Conservation (phyloP, 2,888 invertebrate species). For the Spilosoma lubricipeda region DNA sequence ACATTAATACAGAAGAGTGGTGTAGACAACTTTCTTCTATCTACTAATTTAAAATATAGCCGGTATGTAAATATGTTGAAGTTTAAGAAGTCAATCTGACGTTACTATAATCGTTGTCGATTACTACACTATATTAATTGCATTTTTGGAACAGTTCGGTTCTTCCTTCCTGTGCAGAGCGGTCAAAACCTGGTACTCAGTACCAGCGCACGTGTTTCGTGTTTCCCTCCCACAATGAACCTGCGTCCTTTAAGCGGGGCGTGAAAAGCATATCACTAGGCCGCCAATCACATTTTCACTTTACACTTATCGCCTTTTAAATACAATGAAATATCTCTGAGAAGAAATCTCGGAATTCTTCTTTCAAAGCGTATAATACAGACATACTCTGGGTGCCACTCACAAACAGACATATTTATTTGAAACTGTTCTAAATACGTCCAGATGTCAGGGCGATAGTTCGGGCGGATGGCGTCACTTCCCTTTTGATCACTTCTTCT, state of each 20-base stretch:
- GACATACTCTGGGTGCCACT: background rate
- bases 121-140: background rate
- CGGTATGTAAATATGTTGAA: background rate
- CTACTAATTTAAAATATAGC: no score
- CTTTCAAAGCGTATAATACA: background rate
- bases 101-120: slow-evolving; percentile 2
- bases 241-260: no score
- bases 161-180: no score
- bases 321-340: background rate
- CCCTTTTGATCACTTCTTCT: slow-evolving; percentile 21
- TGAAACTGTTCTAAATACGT: slow-evolving; percentile 10
- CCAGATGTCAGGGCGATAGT: slow-evolving; percentile 14
- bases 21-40: no score
- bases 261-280: no score
- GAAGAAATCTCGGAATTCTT: background rate
- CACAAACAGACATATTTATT: slow-evolving; percentile 14
- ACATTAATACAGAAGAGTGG: no score
- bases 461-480: slow-evolving; percentile 8
- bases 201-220: no score
- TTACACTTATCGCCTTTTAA: background rate
- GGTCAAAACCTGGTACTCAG: no score
- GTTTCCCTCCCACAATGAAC: no score
- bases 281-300: no score
- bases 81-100: background rate
- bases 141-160: no score